phyloP scores from a whole-genome alignment of 2,888 invertebrate species.

The Prosapia bicincta region DNA sequence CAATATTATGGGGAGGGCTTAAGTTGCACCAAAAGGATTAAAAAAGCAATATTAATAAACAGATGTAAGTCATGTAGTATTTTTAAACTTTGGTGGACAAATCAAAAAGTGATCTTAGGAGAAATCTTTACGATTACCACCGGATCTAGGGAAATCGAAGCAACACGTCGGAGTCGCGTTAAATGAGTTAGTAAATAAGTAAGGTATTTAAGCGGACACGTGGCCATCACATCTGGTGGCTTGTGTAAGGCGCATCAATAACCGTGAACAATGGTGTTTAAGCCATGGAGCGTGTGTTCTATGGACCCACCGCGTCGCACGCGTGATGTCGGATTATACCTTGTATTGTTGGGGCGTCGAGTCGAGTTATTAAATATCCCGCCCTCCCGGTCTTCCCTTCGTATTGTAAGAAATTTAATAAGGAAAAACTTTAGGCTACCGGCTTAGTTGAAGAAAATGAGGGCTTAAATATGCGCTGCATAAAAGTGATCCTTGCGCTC shows the following conservation, averaged over 20 bases:
- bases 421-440: neutral
- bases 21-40: too few relatives aligned
- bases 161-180: too few relatives aligned
- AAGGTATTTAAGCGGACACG: neutral
- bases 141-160: too few relatives aligned
- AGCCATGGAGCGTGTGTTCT: neutral
- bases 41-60: too few relatives aligned
- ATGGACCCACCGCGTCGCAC: neutral
- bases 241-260: slow-evolving; percentile 19
- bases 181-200: slow-evolving; percentile 1
- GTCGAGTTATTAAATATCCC: neutral
- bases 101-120: too few relatives aligned
- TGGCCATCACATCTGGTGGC: neutral
- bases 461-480: neutral
- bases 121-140: too few relatives aligned
- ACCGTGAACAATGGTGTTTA: slow-evolving; percentile 1
- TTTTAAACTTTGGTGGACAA: too few relatives aligned
- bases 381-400: neutral
- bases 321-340: neutral
- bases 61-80: too few relatives aligned
- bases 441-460: neutral
- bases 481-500: neutral
- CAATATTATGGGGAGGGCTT: too few relatives aligned
- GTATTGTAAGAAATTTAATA: neutral
- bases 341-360: slow-evolving; percentile 2